Evolutionary conservation across 2,113 vertebrate genomes (phyloP).

Genomic region (Phyllopteryx taeniolatus): DNA sequence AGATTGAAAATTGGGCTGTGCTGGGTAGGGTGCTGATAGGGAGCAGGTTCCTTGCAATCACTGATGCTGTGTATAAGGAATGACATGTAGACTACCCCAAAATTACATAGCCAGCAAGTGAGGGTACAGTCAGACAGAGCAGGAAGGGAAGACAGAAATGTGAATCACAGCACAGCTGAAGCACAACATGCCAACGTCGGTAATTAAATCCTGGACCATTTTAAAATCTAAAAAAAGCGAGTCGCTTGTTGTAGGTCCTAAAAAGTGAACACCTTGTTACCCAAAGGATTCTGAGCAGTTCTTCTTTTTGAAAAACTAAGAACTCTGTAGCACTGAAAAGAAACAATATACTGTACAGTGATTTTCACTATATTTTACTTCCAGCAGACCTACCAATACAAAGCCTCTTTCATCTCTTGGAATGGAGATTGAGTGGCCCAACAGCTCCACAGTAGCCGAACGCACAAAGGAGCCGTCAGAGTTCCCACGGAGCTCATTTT

Average conservation of each 20-base stretch:
- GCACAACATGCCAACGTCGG: not conserved
- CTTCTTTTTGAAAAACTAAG: not conserved
- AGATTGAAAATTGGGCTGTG: not conserved
- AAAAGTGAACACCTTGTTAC: not conserved
- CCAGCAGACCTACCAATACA: conserved; percentile 14
- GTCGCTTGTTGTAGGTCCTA: no score
- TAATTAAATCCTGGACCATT: not conserved
- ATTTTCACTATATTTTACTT: not conserved
- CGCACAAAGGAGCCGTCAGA: conserved; percentile 25
- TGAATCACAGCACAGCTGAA: not conserved
- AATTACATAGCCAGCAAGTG: not conserved
- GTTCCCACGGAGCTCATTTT: conserved; percentile 29
- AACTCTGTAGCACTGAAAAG: not conserved
- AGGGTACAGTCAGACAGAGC: not conserved
- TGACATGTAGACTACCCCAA: not conserved
- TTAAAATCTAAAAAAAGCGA: not conserved
- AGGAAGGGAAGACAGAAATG: not conserved
- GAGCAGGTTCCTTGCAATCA: not conserved
- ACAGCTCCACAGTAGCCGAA: conserved; percentile 14
- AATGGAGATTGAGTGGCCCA: conserved; percentile 10
- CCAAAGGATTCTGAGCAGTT: not conserved
- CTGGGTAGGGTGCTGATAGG: no score
- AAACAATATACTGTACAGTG: not conserved
- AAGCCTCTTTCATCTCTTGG: not conserved
- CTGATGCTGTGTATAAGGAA: no score